These are phyloP conservation scores for Setophaga kirtlandii DNA, from an alignment of 2,113 vertebrate species.

Conservation along the genomic window DNA sequence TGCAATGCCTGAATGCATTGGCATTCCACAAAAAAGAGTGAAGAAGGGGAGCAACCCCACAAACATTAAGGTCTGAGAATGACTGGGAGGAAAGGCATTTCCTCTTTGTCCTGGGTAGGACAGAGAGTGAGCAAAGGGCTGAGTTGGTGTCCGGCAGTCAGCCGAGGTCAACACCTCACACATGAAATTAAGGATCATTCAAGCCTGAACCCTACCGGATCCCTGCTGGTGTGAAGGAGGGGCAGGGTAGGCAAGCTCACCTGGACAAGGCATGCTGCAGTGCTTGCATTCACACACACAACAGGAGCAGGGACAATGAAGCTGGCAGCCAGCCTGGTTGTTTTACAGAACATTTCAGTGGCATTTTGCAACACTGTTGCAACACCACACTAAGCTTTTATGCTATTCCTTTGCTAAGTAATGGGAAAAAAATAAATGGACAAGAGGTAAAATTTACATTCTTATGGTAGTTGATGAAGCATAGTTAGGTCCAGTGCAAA, in stretches of 20 bases:
- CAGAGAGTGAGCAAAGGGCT: rapidly evolving
- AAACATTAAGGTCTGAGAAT: background rate
- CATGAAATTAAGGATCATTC: background rate
- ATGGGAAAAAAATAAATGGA: background rate
- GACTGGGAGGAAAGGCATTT: background rate
- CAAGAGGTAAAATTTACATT: background rate
- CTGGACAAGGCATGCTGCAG: rapidly evolving
- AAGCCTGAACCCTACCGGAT: background rate
- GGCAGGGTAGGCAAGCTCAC: background rate
- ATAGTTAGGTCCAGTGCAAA: slow-evolving; percentile 6
- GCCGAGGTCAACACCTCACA: background rate
- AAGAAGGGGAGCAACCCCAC: background rate
- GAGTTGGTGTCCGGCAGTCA: background rate
- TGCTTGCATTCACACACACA: background rate
- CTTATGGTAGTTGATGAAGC: background rate
- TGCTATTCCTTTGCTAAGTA: background rate
- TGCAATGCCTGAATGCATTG: background rate
- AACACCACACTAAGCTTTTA: background rate
- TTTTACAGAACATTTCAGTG: background rate
- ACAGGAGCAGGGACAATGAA: background rate
- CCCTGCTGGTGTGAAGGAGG: background rate
- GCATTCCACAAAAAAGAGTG: background rate
- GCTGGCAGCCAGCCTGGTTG: background rate
- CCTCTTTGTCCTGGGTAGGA: background rate
- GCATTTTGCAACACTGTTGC: background rate